phyloP scores from a whole-genome alignment of 2,797 vertebrate genomes.

The Esox masquinongy region DNA sequence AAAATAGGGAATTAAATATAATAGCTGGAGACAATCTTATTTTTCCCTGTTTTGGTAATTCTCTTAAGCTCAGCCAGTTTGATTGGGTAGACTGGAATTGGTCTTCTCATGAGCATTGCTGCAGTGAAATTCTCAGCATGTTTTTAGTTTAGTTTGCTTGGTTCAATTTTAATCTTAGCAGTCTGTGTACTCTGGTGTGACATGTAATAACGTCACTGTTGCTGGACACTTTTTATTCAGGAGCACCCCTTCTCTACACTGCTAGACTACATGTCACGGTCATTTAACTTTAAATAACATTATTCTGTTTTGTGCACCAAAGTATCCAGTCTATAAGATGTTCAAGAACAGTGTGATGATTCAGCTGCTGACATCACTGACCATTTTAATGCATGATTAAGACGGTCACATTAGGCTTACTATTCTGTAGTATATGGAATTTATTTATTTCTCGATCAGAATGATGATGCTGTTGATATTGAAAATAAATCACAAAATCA shows the following conservation, averaged over 20 bases:
- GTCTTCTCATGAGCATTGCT: slow-evolving; percentile 33
- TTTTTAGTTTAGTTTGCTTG: slow-evolving; percentile 46
- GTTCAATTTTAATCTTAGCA: slow-evolving; percentile 33
- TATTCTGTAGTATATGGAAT: slow-evolving; percentile 58
- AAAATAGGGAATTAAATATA: too few relatives aligned
- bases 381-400: slow-evolving; percentile 71
- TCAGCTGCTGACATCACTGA: slow-evolving; percentile 62
- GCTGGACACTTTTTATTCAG: slow-evolving; percentile 24
- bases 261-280: slow-evolving; percentile 22
- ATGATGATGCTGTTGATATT: slow-evolving; percentile 18
- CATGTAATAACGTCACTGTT: slow-evolving; percentile 13
- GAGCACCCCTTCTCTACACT: slow-evolving; percentile 21
- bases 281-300: slow-evolving; percentile 20
- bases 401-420: slow-evolving; percentile 58
- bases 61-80: slow-evolving; percentile 31
- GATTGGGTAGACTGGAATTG: slow-evolving; percentile 32
- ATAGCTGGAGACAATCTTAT: slow-evolving; percentile 60
- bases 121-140: slow-evolving; percentile 41
- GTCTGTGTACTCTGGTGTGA: slow-evolving; percentile 39
- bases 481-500: slow-evolving; percentile 45
- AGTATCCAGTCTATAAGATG: slow-evolving; percentile 43
- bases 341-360: slow-evolving; percentile 60
- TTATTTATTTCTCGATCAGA: slow-evolving; percentile 55
- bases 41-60: slow-evolving; percentile 38
- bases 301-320: background rate